Percentiles rank a stretch among this genome's conserved stretches.
Conservation (phyloP, 2,113 vertebrate genomes). For the Sardina pilchardus region DNA sequence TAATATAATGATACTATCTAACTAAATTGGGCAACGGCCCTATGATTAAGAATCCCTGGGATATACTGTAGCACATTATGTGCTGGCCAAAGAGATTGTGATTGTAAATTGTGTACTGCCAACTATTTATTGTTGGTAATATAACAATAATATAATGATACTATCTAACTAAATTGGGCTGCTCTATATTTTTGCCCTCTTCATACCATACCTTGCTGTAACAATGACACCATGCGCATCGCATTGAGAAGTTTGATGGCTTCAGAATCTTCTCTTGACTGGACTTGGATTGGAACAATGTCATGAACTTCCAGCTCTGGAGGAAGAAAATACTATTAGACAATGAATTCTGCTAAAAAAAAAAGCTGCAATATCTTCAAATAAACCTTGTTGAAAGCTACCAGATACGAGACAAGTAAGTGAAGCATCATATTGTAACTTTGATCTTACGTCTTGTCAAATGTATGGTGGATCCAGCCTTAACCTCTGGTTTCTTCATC, state of each 20-base stretch:
- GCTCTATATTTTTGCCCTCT: not conserved
- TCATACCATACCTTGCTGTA: constrained; percentile 62
- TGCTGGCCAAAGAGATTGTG: not conserved
- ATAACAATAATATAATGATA: not conserved
- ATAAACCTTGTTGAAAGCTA: not conserved
- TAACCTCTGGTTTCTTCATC: constrained; percentile 52
- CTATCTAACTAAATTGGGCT: not conserved
- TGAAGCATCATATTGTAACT: not conserved
- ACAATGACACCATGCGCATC: constrained; percentile 61
- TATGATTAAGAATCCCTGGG: too few relatives aligned
- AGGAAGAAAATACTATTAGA: not conserved
- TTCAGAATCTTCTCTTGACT: constrained; percentile 66
- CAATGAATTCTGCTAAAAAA: not conserved
- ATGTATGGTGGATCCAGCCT: constrained; percentile 67
- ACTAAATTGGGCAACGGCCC: too few relatives aligned
- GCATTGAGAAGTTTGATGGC: constrained; percentile 70
- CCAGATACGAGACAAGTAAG: not conserved
- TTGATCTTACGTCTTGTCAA: constrained; percentile 65
- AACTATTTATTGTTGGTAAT: not conserved
- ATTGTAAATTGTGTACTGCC: not conserved
- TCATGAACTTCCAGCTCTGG: constrained; percentile 72
- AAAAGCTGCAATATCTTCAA: not conserved
- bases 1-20: not conserved
- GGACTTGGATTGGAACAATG: constrained; percentile 54
- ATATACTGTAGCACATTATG: too few relatives aligned